Evolutionary conservation across 1,140 invertebrate species (phyloP).

Genomic region (Eufriesea mexicana): DNA sequence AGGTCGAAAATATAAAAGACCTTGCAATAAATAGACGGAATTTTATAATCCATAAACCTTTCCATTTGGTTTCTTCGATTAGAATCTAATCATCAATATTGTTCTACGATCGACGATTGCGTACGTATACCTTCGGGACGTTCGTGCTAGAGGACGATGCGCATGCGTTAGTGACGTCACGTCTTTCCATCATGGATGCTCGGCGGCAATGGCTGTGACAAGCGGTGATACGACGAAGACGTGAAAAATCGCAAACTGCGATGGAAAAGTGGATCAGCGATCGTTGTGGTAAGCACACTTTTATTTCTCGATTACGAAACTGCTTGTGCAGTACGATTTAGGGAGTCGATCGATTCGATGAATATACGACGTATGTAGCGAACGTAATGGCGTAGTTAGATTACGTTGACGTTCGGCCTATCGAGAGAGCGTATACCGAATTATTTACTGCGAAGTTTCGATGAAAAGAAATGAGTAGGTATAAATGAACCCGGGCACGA

Average conservation of each 20-base stretch:
- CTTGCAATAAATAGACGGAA: too few species aligned
- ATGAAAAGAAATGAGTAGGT: background rate
- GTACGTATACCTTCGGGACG: background rate
- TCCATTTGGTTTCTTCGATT: too few species aligned
- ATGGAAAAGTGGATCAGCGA: background rate
- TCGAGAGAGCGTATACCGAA: background rate
- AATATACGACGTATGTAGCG: background rate
- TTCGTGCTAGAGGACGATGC: background rate
- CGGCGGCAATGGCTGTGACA: background rate
- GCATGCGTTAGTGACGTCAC: background rate
- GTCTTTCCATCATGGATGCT: background rate
- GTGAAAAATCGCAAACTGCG: background rate
- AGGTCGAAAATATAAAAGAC: too few species aligned
- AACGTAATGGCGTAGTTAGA: background rate
- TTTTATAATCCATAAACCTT: too few species aligned
- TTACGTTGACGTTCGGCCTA: background rate
- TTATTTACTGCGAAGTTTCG: too few species aligned
- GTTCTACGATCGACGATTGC: constrained; percentile 11
- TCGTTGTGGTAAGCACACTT: background rate
- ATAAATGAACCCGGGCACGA: background rate
- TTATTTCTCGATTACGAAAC: background rate
- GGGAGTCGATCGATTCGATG: background rate
- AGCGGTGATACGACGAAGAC: background rate
- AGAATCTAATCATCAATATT: constrained; percentile 43
- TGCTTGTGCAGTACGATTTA: background rate